These are phyloP conservation scores for Ariolimax columbianus DNA, from an alignment of 2,888 invertebrate genomes.

Conservation along the genomic window DNA sequence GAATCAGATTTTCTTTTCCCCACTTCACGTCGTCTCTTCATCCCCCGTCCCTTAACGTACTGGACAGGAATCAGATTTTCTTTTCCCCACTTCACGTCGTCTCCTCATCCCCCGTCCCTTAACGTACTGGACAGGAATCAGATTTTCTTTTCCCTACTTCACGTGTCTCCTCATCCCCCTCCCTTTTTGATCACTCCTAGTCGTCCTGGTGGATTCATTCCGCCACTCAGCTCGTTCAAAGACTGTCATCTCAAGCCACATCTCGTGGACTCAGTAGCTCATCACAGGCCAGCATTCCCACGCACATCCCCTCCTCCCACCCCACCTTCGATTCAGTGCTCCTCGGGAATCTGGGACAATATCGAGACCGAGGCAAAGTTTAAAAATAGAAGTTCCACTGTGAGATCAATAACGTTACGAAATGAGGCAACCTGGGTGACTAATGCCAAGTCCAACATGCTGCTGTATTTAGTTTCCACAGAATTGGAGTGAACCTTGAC, in stretches of 20 bases:
- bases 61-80: too few species aligned
- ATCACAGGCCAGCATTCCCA: background rate
- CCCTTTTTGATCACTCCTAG: background rate
- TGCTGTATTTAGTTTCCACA: background rate
- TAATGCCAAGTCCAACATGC: background rate
- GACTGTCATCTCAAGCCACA: background rate
- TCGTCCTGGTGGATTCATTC: background rate
- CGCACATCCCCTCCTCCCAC: background rate
- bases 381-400: background rate
- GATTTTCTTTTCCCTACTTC: background rate
- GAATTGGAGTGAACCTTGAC: background rate
- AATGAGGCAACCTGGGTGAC: background rate
- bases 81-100: too few species aligned
- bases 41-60: too few species aligned
- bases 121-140: too few species aligned
- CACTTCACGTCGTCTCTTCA: too few species aligned
- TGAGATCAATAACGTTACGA: background rate
- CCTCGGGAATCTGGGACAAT: background rate
- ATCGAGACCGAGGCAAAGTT: background rate
- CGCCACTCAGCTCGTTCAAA: background rate
- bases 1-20: too few species aligned
- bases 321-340: background rate
- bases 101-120: background rate
- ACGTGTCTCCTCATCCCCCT: background rate
- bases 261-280: background rate